phyloP scores from a whole-genome alignment of 2,888 invertebrate species.

The Alsophila aescularia region DNA sequence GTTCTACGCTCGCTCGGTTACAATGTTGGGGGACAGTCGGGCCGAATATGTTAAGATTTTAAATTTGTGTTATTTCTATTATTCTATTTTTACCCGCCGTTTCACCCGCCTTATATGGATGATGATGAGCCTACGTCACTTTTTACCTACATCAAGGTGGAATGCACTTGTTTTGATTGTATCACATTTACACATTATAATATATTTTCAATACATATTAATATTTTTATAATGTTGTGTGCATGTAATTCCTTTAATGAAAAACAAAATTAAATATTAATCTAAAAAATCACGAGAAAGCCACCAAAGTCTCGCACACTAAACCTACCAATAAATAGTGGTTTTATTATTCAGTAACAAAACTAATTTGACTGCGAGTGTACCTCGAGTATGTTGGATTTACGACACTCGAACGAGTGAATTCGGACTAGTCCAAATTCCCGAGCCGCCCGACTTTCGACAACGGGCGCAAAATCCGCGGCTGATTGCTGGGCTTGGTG shows the following conservation, averaged over 20 bases:
- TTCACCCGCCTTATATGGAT: no score
- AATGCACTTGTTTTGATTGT: no score
- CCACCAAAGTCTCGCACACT: no score
- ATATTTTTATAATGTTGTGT: no score
- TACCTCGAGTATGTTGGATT: not conserved
- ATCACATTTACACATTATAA: no score
- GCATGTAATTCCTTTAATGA: no score
- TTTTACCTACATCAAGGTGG: no score
- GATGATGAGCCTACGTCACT: no score
- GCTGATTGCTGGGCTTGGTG: slow-evolving; percentile 26
- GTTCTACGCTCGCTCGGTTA: slow-evolving; percentile 68
- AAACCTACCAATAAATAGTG: no score
- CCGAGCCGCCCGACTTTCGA: slow-evolving; percentile 61
- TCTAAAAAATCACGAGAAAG: no score
- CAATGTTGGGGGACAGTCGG: slow-evolving; percentile 65
- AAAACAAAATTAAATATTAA: no score
- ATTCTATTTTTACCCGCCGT: not conserved
- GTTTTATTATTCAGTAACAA: not conserved
- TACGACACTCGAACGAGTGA: not conserved
- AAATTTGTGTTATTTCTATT: not conserved
- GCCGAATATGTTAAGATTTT: slow-evolving; percentile 40
- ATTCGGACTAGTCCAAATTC: slow-evolving; percentile 45
- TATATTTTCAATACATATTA: no score
- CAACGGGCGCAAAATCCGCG: slow-evolving; percentile 42
- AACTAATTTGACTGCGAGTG: not conserved